Conservation (phyloP, 1,140 invertebrate genomes). For the Achatina immaculata region DNA sequence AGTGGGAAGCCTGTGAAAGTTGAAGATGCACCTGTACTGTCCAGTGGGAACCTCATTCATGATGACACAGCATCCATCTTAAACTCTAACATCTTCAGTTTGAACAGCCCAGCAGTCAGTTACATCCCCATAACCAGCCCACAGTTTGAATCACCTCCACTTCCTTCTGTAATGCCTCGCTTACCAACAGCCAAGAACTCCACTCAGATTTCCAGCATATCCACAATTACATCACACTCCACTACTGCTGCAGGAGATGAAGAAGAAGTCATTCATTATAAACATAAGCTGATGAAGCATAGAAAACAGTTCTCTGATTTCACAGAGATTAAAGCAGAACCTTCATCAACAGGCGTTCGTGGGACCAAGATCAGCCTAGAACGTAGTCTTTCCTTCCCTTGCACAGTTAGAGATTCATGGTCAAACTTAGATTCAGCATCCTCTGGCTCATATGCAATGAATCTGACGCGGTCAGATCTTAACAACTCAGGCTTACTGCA, state of each 20-base stretch:
- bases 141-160: neutral
- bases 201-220: neutral
- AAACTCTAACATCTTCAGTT: neutral
- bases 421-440: neutral
- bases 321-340: neutral
- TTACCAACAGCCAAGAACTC: neutral
- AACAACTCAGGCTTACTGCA: neutral
- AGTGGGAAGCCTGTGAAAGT: neutral
- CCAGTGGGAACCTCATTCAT: neutral
- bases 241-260: neutral
- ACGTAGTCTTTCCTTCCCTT: conserved; percentile 30
- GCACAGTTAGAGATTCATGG: neutral
- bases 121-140: neutral
- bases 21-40: neutral
- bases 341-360: neutral
- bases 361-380: neutral
- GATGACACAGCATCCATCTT: neutral
- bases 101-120: neutral
- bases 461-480: neutral
- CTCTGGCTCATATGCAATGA: neutral
- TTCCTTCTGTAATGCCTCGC: neutral
- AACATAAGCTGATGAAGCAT: conserved; percentile 32
- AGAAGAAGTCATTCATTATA: conserved; percentile 1
- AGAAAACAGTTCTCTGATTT: neutral
- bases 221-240: neutral